Conservation (phyloP, 2,113 vertebrate genomes). For the Tiliqua scincoides region DNA sequence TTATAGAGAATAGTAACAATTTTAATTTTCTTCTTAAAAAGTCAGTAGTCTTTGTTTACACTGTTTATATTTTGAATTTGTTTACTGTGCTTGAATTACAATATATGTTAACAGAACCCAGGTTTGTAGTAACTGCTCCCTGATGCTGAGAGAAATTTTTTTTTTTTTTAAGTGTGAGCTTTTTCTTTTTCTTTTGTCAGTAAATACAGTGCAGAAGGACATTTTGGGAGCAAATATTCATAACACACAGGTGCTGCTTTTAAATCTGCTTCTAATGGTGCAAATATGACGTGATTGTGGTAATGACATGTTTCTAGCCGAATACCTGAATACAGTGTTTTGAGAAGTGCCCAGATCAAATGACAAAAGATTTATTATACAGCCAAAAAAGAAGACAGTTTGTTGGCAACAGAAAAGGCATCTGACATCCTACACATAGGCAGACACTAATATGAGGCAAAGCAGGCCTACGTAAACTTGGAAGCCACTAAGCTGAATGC, state of each 20-base stretch:
- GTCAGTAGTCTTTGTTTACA: too few species aligned
- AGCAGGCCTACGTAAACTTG: too few species aligned
- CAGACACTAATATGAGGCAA: background rate
- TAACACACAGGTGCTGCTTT: background rate
- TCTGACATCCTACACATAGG: background rate
- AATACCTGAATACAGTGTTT: background rate
- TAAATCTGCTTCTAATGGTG: background rate
- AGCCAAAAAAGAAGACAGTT: background rate
- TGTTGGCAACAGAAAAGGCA: background rate
- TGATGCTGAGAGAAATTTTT: background rate
- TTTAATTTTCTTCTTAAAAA: too few species aligned
- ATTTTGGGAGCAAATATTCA: background rate
- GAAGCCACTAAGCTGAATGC: too few species aligned
- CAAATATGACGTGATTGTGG: background rate
- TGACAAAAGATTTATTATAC: background rate
- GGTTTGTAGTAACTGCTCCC: background rate
- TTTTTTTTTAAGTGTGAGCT: background rate
- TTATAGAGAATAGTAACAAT: too few species aligned
- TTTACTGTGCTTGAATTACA: too few species aligned
- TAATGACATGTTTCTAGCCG: background rate
- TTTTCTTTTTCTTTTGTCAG: background rate
- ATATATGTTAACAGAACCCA: too few species aligned
- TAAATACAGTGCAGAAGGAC: background rate
- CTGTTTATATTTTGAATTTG: too few species aligned
- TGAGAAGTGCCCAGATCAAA: background rate